phyloP scores from a whole-genome alignment of 1,140 invertebrate genomes.

The Acromyrmex heyeri region DNA sequence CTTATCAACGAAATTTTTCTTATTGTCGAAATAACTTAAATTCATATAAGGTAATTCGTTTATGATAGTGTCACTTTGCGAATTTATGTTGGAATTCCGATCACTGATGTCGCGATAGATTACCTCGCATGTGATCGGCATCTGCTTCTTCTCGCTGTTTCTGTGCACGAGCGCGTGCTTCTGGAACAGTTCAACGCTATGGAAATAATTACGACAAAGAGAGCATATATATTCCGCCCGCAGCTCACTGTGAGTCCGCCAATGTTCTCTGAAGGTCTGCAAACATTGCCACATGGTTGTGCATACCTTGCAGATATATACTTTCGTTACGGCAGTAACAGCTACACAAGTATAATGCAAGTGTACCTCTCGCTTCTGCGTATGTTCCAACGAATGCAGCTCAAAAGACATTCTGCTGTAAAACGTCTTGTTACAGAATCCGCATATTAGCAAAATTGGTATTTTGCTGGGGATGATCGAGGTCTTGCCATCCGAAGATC shows the following conservation, averaged over 20 bases:
- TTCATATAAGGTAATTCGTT: neutral
- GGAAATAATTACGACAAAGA: constrained; percentile 24
- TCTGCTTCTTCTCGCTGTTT: neutral
- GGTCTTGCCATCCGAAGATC: neutral
- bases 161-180: constrained; percentile 67
- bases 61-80: neutral
- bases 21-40: neutral
- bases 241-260: constrained; percentile 68
- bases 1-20: neutral
- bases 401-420: constrained; percentile 68
- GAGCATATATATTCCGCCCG: constrained; percentile 68
- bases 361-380: constrained; percentile 58
- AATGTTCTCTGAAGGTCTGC: constrained; percentile 75
- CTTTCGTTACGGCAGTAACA: constrained; percentile 28
- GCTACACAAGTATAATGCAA: constrained; percentile 64
- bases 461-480: neutral
- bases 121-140: constrained; percentile 66
- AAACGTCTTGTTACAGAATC: constrained; percentile 71
- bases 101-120: constrained; percentile 4
- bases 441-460: constrained; percentile 62
- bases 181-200: constrained; percentile 58
- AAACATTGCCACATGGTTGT: constrained; percentile 39
- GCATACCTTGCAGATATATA: constrained; percentile 77
- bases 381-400: constrained; percentile 60
- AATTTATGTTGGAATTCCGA: neutral